These are phyloP conservation scores for Lutjanus campechanus DNA, from an alignment of 2,797 vertebrate species.

Conservation along the genomic window DNA sequence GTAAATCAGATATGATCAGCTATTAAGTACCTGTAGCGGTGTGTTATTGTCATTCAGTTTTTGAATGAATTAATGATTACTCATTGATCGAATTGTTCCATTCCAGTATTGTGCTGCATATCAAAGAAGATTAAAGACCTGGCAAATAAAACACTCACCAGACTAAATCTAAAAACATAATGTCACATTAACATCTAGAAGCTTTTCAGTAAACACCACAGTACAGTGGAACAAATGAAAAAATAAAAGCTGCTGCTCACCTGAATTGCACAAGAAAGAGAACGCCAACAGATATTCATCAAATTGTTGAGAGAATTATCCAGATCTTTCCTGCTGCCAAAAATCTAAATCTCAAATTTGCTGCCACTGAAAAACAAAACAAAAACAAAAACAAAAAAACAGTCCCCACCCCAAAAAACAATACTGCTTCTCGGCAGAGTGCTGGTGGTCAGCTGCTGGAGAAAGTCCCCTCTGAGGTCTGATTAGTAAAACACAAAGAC, in stretches of 20 bases:
- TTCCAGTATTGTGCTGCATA: background rate
- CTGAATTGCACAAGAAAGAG: slow-evolving; percentile 22
- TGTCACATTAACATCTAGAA: background rate
- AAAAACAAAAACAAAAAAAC: background rate
- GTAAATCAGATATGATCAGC: background rate
- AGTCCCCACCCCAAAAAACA: background rate
- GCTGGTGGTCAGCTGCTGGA: slow-evolving; percentile 43
- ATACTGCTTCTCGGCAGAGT: background rate
- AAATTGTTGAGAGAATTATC: background rate
- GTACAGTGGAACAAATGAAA: background rate
- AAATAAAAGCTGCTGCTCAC: slow-evolving; percentile 48
- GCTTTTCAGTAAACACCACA: background rate
- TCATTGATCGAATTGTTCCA: background rate
- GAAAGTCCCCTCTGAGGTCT: slow-evolving; percentile 70
- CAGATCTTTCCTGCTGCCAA: background rate
- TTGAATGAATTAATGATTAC: background rate
- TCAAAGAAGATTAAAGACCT: background rate
- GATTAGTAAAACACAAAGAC: slow-evolving; percentile 76
- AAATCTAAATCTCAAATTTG: background rate
- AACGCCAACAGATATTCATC: slow-evolving; percentile 1
- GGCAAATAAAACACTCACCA: background rate
- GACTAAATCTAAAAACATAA: background rate
- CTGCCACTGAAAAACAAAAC: background rate
- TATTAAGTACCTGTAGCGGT: background rate
- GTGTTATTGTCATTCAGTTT: background rate